Conservation (phyloP, 1,140 invertebrate genomes). For the Popillia japonica region DNA sequence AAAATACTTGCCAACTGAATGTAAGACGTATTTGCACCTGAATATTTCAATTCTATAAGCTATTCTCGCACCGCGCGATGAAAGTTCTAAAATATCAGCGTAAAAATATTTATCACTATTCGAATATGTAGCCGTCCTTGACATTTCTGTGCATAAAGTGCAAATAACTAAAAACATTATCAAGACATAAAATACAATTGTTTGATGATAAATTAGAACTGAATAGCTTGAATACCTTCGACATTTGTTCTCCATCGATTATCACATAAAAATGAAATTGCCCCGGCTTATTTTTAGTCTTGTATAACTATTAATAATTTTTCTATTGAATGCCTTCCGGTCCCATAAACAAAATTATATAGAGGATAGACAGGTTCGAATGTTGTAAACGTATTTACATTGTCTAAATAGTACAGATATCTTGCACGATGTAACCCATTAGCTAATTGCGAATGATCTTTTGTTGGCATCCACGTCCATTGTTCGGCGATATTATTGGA, state of each 20-base stretch:
- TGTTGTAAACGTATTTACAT: background rate
- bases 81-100: too few species aligned
- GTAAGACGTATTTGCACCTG: too few species aligned
- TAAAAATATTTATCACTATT: too few species aligned
- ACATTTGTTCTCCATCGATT: background rate
- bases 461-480: constrained; percentile 16
- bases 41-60: too few species aligned
- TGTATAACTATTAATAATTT: background rate
- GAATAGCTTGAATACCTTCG: background rate
- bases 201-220: too few species aligned
- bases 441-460: constrained; percentile 25
- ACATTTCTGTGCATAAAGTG: too few species aligned
- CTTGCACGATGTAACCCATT: background rate
- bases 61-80: too few species aligned
- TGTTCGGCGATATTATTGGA: background rate
- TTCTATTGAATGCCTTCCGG: background rate
- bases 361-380: background rate
- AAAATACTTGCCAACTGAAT: too few species aligned
- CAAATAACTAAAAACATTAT: too few species aligned
- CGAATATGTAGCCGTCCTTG: too few species aligned
- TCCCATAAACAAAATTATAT: background rate
- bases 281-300: background rate
- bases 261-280: constrained; percentile 25
- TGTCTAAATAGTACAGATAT: background rate
- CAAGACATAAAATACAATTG: too few species aligned